Evolutionary conservation across 2,888 invertebrate species (phyloP).

Genomic region (Melolontha melolontha): DNA sequence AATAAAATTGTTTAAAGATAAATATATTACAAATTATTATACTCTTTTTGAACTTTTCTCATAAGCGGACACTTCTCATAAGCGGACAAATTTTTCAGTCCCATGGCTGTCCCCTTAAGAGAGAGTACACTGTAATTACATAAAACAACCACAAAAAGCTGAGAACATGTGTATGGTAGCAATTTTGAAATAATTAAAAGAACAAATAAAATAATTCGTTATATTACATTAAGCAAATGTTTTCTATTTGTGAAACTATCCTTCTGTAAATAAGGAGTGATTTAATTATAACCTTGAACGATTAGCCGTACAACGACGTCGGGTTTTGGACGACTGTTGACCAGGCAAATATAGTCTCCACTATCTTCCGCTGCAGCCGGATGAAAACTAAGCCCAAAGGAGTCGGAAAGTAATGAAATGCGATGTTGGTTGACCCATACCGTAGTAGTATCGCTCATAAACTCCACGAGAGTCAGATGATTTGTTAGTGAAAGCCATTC

Average conservation of each 20-base stretch:
- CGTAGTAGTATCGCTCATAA: slow-evolving; percentile 68
- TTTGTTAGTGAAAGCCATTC: slow-evolving; percentile 70
- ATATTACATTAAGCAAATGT: background rate
- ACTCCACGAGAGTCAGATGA: slow-evolving; percentile 68
- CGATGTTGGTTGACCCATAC: slow-evolving; percentile 68
- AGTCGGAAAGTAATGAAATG: slow-evolving; percentile 71
- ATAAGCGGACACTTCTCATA: too few relatives aligned
- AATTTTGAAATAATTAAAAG: too few relatives aligned
- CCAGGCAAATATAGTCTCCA: slow-evolving; percentile 76
- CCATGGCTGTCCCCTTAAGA: too few relatives aligned
- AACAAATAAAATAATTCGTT: too few relatives aligned
- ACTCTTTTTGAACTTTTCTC: too few relatives aligned
- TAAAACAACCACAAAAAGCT: too few relatives aligned
- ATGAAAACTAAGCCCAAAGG: slow-evolving; percentile 73
- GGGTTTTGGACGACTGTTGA: slow-evolving; percentile 76
- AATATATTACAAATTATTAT: too few relatives aligned
- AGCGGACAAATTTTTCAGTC: too few relatives aligned
- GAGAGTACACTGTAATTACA: too few relatives aligned
- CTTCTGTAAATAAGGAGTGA: background rate
- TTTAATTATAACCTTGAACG: slow-evolving; percentile 71
- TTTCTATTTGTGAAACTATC: slow-evolving; percentile 4
- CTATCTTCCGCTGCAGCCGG: slow-evolving; percentile 74
- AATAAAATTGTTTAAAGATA: too few relatives aligned
- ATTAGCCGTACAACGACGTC: slow-evolving; percentile 75
- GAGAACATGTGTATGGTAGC: too few relatives aligned